Conservation (phyloP, 1,140 invertebrate genomes). For the Platyscapa corneri region DNA sequence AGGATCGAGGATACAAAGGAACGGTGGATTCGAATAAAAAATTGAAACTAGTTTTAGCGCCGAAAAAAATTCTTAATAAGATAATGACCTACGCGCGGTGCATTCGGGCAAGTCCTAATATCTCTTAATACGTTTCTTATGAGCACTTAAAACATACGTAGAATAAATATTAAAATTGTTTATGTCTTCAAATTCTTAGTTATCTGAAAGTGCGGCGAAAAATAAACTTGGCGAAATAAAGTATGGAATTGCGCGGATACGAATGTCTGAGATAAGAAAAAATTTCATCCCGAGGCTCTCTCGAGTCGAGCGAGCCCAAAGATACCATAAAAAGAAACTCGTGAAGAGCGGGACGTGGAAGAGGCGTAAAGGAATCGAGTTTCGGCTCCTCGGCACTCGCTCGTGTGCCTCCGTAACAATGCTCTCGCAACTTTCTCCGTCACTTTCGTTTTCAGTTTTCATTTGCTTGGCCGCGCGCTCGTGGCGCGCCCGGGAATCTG, state of each 20-base stretch:
- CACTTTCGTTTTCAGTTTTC: constrained; percentile 75
- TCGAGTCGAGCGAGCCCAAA: neutral
- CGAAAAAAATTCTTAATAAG: neutral
- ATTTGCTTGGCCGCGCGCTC: constrained; percentile 63
- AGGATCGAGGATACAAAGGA: neutral
- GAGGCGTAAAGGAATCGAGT: constrained; percentile 25
- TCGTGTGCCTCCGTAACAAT: constrained; percentile 71
- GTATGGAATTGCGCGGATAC: neutral
- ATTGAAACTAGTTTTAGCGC: neutral
- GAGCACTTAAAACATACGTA: neutral
- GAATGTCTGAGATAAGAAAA: neutral
- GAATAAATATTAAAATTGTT: neutral
- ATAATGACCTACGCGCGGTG: neutral
- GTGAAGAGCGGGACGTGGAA: neutral
- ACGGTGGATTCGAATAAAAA: neutral
- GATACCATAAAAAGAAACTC: constrained; percentile 28
- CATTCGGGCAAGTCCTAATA: no score
- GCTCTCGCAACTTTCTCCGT: constrained; percentile 71
- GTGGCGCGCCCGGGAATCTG: constrained; percentile 22
- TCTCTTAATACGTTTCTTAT: neutral
- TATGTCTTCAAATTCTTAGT: neutral
- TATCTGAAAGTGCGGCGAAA: neutral
- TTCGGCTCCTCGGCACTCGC: constrained; percentile 49
- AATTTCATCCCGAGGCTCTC: neutral
- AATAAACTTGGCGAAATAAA: neutral